Conservation (phyloP, 2,888 invertebrate genomes). For the Dicyrtomina minuta region DNA sequence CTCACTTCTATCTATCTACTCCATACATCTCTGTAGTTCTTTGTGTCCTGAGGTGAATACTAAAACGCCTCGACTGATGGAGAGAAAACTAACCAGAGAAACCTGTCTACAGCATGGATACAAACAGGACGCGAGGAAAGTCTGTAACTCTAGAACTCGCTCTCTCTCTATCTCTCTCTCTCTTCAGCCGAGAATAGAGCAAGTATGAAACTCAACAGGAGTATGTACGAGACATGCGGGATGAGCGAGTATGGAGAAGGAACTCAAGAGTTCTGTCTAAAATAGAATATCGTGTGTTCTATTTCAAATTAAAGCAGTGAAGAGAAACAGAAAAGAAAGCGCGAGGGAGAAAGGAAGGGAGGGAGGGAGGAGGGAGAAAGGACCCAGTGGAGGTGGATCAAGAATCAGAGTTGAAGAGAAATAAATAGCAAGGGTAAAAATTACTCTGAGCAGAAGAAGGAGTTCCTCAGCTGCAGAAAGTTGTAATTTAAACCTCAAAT, state of each 20-base stretch:
- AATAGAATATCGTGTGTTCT: slow-evolving; percentile 21
- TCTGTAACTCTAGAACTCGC: slow-evolving; percentile 13
- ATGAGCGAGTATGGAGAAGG: no score
- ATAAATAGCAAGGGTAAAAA: slow-evolving; percentile 20
- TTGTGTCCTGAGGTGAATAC: slow-evolving; percentile 31
- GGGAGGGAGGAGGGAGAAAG: slow-evolving; percentile 15
- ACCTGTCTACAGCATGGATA: slow-evolving; percentile 17
- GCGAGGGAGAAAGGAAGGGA: slow-evolving; percentile 16
- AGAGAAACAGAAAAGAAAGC: not conserved
- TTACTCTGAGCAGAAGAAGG: slow-evolving; percentile 22
- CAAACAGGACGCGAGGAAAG: slow-evolving; percentile 3
- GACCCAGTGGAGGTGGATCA: slow-evolving; percentile 19
- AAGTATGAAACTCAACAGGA: not conserved
- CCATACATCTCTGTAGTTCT: slow-evolving; percentile 1
- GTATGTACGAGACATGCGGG: no score
- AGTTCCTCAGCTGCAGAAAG: slow-evolving; percentile 32
- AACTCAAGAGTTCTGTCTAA: no score
- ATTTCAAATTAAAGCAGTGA: slow-evolving; percentile 32
- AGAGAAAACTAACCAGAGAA: slow-evolving; percentile 30
- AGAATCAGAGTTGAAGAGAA: slow-evolving; percentile 13
- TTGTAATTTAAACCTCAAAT: slow-evolving; percentile 43
- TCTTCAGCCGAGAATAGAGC: not conserved
- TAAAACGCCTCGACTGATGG: slow-evolving; percentile 26
- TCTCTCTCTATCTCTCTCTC: not conserved
- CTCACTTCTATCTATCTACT: not conserved